These are phyloP conservation scores for Tineola bisselliella DNA, from an alignment of 2,888 invertebrate genomes.

Conservation along the genomic window DNA sequence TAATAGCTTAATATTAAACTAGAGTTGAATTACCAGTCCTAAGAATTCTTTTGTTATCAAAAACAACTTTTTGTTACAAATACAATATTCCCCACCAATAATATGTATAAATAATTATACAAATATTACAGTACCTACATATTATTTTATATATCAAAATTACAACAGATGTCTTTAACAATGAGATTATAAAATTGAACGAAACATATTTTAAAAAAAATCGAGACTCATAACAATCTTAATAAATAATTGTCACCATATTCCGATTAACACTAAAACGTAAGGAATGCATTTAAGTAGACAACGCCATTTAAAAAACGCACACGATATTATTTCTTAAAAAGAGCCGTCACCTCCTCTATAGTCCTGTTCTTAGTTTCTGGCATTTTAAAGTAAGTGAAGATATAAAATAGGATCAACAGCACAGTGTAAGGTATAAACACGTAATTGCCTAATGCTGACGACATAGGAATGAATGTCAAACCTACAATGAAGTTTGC, in stretches of 20 bases:
- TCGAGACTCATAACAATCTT: background rate
- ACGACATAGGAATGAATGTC: slow-evolving; percentile 47
- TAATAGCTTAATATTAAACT: too few relatives aligned
- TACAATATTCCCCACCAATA: too few relatives aligned
- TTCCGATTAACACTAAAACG: background rate
- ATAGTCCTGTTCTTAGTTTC: slow-evolving; percentile 63
- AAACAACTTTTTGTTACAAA: too few relatives aligned
- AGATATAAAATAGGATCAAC: slow-evolving; percentile 52
- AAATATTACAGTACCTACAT: too few relatives aligned
- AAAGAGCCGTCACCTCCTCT: slow-evolving; percentile 61
- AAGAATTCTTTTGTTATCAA: too few relatives aligned
- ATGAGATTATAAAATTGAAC: background rate
- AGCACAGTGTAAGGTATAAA: slow-evolving; percentile 58
- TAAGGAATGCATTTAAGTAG: slow-evolving; percentile 7
- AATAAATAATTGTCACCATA: background rate
- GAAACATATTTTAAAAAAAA: background rate
- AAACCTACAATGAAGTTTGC: slow-evolving; percentile 64
- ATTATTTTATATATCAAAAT: too few relatives aligned
- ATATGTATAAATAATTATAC: too few relatives aligned
- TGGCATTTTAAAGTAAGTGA: slow-evolving; percentile 56
- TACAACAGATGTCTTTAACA: too few relatives aligned
- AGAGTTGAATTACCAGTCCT: too few relatives aligned
- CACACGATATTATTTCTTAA: slow-evolving; percentile 39
- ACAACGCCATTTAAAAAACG: background rate
- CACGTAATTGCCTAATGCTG: slow-evolving; percentile 45